Percentiles rank a stretch among this genome's conserved stretches.
These are phyloP conservation scores for Crypturellus tataupa DNA, from an alignment of 2,797 vertebrate species.

Conservation along the genomic window DNA sequence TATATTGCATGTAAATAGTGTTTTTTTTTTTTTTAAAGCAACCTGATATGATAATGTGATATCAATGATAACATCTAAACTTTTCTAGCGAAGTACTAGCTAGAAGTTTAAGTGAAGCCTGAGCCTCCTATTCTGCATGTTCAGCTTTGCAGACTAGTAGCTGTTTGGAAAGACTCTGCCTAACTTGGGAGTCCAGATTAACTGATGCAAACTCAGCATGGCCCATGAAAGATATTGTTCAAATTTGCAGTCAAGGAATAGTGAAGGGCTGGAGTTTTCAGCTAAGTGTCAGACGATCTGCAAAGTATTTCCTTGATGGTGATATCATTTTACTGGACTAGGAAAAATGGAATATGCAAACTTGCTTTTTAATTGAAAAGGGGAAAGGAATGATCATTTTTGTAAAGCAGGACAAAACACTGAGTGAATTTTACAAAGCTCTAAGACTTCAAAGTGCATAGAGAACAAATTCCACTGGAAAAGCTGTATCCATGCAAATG, in stretches of 20 bases:
- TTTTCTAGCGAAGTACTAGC: background rate
- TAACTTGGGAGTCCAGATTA: background rate
- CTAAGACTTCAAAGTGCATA: background rate
- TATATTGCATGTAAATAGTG: background rate
- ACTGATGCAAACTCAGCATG: background rate
- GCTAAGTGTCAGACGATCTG: background rate
- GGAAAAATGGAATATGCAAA: background rate
- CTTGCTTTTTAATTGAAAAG: background rate
- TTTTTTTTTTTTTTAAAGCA: too few relatives aligned
- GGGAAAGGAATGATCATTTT: background rate
- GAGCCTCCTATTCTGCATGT: background rate
- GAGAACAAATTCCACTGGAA: slow-evolving; percentile 53
- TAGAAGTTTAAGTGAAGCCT: background rate
- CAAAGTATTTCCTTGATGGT: background rate
- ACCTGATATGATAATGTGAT: background rate
- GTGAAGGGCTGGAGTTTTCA: background rate
- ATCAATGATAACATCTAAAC: background rate
- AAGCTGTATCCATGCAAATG: slow-evolving; percentile 58
- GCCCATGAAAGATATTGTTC: background rate
- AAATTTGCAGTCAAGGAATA: background rate
- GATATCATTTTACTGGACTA: background rate
- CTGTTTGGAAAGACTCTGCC: background rate
- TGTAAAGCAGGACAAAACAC: background rate
- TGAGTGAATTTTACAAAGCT: background rate
- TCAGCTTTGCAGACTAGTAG: background rate